Base-by-base conservation (phyloP, 2,797 vertebrate genomes). In the Cacajao melanocephalus region DNA sequence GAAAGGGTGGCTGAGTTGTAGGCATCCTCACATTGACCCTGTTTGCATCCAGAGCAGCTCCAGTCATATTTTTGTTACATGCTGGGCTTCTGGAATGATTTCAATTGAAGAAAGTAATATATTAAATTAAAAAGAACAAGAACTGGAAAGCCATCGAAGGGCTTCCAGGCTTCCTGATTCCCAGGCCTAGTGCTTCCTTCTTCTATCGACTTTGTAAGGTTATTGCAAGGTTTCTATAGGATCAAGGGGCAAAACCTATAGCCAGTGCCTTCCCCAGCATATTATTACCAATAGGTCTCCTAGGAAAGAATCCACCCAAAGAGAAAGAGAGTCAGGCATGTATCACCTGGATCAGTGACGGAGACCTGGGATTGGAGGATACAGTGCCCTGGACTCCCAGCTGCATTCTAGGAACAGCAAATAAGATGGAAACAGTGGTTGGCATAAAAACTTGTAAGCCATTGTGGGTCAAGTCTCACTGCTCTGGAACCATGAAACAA, bases 61-160 rank as follows among this genome's bases (percentile, higher is more conserved):
- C 46, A 41, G 58, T n/a, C 83, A 88, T 41, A 46, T 76, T 83
- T 94, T 19, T 78, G 93, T 96, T n/a, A 73, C 41, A 86, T 57
- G 5, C 24, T 39, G 28, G 48, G 17, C 5, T 44, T 96, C 89
- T 85, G 80, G 30, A 94, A 95, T 67, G 22, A 79, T 84, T 79
- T 90, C 22, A 80, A 36, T 50, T 76, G 48, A 88, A 64, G 28
- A 86, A 93, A 76, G 15, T 36, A 19, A 61, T 17, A 61, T 46
- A 57, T 15, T 39, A 50, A 61, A 44, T 67, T 75, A 50, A 64
- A 89, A 96, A 76, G 28, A 55, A 61, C 22, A 70, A 36, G 64
- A 90, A 15, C 39, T 58, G 55, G 26, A 58, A 44, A 41, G 9
- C 80, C 15, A 30, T 17, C 1, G 0, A 39, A 39, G 64, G 83